phyloP scores from a whole-genome alignment of 2,888 invertebrate species.

The Lithophane semibrunnea region DNA sequence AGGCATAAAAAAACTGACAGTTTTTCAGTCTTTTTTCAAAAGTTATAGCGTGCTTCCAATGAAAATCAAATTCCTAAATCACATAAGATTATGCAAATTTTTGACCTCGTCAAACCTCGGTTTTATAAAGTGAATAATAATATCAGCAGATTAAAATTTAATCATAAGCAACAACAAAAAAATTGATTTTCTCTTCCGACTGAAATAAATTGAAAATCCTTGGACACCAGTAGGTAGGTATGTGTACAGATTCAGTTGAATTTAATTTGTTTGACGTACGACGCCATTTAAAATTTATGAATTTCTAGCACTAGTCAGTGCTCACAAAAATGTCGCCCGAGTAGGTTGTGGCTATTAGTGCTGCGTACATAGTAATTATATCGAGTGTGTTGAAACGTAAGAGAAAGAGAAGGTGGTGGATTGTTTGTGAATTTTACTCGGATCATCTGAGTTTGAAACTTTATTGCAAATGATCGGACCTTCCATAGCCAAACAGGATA shows the following conservation, averaged over 20 bases:
- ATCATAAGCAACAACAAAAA: slow-evolving; percentile 3
- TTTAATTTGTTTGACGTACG: slow-evolving; percentile 13
- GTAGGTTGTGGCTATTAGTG: no score
- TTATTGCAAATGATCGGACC: no score
- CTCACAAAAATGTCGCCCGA: no score
- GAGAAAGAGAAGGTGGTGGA: no score
- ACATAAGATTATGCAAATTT: neutral
- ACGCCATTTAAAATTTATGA: neutral
- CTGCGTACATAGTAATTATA: no score
- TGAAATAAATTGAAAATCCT: neutral
- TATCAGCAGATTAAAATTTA: slow-evolving; percentile 15
- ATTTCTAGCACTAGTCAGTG: no score
- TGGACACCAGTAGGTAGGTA: neutral
- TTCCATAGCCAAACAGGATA: no score
- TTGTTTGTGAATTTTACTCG: no score
- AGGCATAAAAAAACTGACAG: neutral
- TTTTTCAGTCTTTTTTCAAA: no score
- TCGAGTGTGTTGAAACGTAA: no score
- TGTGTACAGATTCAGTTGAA: slow-evolving; percentile 10
- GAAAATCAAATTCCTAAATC: neutral
- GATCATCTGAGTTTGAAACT: no score
- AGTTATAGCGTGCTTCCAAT: neutral
- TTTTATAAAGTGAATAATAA: slow-evolving; percentile 1
- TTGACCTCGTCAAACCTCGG: neutral
- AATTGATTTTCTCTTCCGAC: neutral